phyloP scores from a whole-genome alignment of 2,797 vertebrate genomes.

The Hypotaenidia okinawae region DNA sequence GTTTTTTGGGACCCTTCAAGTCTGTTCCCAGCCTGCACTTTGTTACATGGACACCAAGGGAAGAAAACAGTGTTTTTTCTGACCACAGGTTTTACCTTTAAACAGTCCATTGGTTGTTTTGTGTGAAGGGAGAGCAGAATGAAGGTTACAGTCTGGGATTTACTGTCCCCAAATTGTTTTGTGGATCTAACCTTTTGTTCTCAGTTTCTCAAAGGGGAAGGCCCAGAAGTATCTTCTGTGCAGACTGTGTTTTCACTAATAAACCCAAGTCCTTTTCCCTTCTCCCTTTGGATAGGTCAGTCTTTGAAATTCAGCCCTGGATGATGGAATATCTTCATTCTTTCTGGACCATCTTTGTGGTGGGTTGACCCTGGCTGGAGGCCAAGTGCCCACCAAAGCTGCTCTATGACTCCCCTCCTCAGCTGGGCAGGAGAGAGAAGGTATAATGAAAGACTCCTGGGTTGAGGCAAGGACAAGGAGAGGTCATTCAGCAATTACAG shows the following conservation, averaged over 20 bases:
- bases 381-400: no score
- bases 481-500: no score
- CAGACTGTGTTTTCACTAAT: not conserved
- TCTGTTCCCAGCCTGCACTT: not conserved
- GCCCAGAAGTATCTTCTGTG: not conserved
- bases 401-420: no score
- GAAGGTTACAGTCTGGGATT: not conserved
- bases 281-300: not conserved
- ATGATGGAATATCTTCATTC: not conserved
- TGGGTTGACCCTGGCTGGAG: no score
- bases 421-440: no score
- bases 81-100: not conserved
- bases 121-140: not conserved
- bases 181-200: not conserved
- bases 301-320: not conserved
- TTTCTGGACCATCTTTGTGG: not conserved
- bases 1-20: not conserved
- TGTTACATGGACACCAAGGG: not conserved
- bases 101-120: not conserved
- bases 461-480: no score
- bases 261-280: not conserved
- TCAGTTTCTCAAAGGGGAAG: not conserved
- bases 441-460: no score
- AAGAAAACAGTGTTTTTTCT: not conserved
- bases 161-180: not conserved